Conservation (phyloP, 2,113 vertebrate species). For the Dipodomys merriami region DNA sequence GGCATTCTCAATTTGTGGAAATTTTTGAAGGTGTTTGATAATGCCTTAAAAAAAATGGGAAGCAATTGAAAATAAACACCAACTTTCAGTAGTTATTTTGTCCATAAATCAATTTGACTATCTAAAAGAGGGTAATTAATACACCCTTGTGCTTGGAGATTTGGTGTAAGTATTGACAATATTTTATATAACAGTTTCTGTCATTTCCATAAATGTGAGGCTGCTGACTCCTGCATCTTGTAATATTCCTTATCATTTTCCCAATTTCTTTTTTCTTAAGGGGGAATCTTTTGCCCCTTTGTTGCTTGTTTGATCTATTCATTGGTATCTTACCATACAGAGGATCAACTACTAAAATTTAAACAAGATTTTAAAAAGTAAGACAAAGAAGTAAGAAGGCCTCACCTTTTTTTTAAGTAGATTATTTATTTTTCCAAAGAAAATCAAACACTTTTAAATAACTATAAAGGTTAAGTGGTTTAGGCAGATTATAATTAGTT, state of each 20-base stretch:
- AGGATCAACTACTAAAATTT: background rate
- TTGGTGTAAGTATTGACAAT: background rate
- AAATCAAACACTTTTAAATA: conserved; percentile 73
- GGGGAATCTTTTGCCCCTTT: background rate
- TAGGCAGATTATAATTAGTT: conserved; percentile 81
- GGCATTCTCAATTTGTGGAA: conserved; percentile 14
- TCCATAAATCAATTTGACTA: background rate
- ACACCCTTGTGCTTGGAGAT: background rate
- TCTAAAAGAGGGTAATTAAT: background rate
- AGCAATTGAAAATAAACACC: conserved; percentile 51
- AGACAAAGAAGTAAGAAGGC: background rate
- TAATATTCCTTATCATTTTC: conserved; percentile 16
- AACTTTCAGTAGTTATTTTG: background rate
- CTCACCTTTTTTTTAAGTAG: conserved; percentile 18
- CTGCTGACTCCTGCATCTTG: background rate
- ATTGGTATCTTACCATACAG: background rate
- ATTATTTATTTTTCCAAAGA: conserved; percentile 66
- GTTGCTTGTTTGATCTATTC: conserved; percentile 9
- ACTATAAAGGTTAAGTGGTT: conserved; percentile 76
- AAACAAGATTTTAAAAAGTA: background rate
- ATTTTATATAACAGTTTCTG: background rate
- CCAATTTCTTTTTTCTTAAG: background rate
- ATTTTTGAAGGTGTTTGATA: conserved; percentile 28
- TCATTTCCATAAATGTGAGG: background rate
- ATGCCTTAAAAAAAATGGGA: conserved; percentile 44